Evolutionary conservation across 2,888 invertebrate species (phyloP), one percentile per base, ranked within the genome.

Genomic region (Aphidius colemani): DNA sequence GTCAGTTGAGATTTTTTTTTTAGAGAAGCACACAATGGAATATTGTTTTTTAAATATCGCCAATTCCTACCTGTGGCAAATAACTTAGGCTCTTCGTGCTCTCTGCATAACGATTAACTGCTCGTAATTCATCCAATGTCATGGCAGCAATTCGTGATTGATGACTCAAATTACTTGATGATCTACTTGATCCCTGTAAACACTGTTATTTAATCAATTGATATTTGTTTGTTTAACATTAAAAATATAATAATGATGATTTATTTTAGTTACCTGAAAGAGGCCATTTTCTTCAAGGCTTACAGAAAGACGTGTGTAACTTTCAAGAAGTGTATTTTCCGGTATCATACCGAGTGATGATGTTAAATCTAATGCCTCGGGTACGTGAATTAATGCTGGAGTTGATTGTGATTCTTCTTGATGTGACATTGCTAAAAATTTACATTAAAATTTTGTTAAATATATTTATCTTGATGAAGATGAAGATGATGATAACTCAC

Each of bases 381-480:
- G 89, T 66, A 88, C 88, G 77, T 92, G 92, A 75, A 90, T 87
- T 75, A 94, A 83, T 59, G 94, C 92, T 56, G 94, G 94, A 75
- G 94, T 94, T 64, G 94, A 94, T 82, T 94, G 94, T 74, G 94
- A 93, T 84, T 95, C 94, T 80, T 95, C 94, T 72, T 93, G 93
- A 77, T 92, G 92, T 51, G 92, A 88, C 86, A 92, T 86, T 66
- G 89, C 90, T 90, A 83, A 30, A 78, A 78, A 67, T 66, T 30
- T 30, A 68, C 69, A 69, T 68, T 56, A 39, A 41, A 49, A 46
- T 9, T n/a, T 53, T 13, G 6, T 30, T 10, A 43, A 57, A 30
- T 43, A 44, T 11, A 44, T 11, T 10, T 9, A 45, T 30, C 30
- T 30, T 30, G 5, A 51, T n/a, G 30, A 49, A 39, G 30, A 51